Base-by-base conservation (phyloP, 2,797 vertebrate species). In the Linurgus olivaceus region DNA sequence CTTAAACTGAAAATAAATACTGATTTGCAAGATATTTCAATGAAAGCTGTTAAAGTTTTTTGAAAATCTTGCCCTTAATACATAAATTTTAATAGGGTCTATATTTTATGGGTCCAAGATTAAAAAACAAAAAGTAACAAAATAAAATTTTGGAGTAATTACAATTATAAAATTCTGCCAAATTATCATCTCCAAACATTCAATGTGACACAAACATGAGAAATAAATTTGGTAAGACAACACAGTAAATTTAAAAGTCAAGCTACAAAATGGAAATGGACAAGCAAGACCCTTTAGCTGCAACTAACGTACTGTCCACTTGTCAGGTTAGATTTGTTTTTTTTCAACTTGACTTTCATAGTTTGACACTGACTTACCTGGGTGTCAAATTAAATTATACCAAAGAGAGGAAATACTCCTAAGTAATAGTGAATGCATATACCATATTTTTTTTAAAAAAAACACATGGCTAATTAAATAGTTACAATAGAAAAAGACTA, bases 361-460 rank as follows among this genome's bases (percentile, higher is more conserved):
- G 18, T 79, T 87, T 96, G 88, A 96, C 94, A 92, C 23, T 87
- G 70, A 92, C 70, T 93, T 96, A 90, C 67, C 86, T 95, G 72
- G 63, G 55, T 89, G 81, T 17, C 90, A 97, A 78, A 94, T 18
- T 83, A 86, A 90, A 89, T 94, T 90, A 95, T 26, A 38, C 4
- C 21, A 82, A 83, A 85, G 21, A 92, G 71, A 40, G 10, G 13
- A 86, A 92, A 88, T 72, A 81, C 29, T 40, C 31, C 13, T 79
- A 73, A 95, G 55, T 80, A 86, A 45, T 14, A 70, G 7, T 26
- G 67, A 93, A 31, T 25, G 16, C 5, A 26, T 10, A 16, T 76
- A n/a, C 16, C 31, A 5, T 51, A 12, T n/a, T n/a, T 19, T 52
- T 52, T 54, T 54, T 5, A 6, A n/a, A 9, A 18, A 44, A 44